Evolutionary conservation across 2,113 vertebrate species (phyloP), one percentile per base, ranked within the genome.

Genomic region (Carassius gibelio): DNA sequence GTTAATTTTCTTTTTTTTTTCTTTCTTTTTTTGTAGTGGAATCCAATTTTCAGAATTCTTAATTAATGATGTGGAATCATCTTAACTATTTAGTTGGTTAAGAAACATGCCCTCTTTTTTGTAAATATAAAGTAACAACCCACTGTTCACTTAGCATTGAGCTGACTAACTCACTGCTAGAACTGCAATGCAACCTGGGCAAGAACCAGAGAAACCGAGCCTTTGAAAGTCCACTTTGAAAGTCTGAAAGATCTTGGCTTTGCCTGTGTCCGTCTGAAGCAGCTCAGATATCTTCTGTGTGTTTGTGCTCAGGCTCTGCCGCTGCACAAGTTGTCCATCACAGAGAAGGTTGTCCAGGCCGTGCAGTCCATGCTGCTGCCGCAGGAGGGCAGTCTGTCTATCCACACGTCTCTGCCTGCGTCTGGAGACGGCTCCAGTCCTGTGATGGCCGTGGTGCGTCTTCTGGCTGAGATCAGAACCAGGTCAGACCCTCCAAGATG

Each of bases 291-390:
- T 42, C 4, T 71, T 72, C 38, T 48, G 45, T 62, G 50, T 83
- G 71, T 61, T 64, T 72, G 42, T 71, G 86, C 86, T 89, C 93
- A 99, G 98, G 98, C 98, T 86, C 94, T 99, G 89, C 98, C 98
- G 82, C 96, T 99, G 88, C 97, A 98, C 90, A 99, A 99, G 94
- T 96, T 99, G 89, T 99, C 98, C 89, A 99, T 99, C 94, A 99
- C 98, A 91, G 97, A 99, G 94, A 99, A 98, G 95, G 98, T 99
- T 86, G 98, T 99, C 81, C 98, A 99, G 93, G 98, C 98, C 57
- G 98, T 99, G 92, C 98, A 99, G 95, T 99, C 98, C 92, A 98
- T 99, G 98, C 95, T 99, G 92, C 96, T 99, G 85, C 98, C 98
- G 93, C 98, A 98, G 91, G 98, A 99, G 95, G 98, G 98, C 93